Conservation (phyloP, 1,140 invertebrate species). For the Chymomyza costata region DNA sequence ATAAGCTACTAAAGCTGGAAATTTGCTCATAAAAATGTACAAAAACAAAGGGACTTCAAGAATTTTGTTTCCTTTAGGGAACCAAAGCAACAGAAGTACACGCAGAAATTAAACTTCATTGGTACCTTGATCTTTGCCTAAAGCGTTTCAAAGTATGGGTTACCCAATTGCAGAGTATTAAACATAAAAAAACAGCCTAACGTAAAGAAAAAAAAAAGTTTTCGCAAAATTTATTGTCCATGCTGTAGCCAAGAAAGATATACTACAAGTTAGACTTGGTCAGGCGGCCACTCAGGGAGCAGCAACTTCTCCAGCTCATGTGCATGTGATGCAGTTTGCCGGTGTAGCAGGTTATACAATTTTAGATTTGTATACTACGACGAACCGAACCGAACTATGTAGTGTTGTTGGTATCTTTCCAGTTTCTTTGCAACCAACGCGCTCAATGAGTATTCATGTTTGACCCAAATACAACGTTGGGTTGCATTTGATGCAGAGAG, state of each 20-base stretch:
- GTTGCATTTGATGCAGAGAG: background rate
- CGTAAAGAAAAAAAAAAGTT: no score
- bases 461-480: constrained; percentile 56
- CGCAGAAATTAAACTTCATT: no score
- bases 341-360: constrained; percentile 67
- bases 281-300: constrained; percentile 1
- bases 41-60: no score
- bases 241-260: constrained; percentile 57
- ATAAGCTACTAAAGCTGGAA: no score
- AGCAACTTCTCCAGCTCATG: background rate
- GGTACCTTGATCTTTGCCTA: no score
- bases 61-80: no score
- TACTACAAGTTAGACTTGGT: constrained; percentile 25
- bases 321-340: constrained; percentile 15
- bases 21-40: no score
- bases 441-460: constrained; percentile 68
- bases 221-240: constrained; percentile 62
- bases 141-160: no score
- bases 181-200: no score
- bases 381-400: no score
- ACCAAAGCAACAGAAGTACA: no score
- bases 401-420: constrained; percentile 10
- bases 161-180: no score
- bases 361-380: constrained; percentile 53
- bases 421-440: constrained; percentile 25